Conservation (phyloP, 1,140 invertebrate species). For the Listronotus bonariensis region DNA sequence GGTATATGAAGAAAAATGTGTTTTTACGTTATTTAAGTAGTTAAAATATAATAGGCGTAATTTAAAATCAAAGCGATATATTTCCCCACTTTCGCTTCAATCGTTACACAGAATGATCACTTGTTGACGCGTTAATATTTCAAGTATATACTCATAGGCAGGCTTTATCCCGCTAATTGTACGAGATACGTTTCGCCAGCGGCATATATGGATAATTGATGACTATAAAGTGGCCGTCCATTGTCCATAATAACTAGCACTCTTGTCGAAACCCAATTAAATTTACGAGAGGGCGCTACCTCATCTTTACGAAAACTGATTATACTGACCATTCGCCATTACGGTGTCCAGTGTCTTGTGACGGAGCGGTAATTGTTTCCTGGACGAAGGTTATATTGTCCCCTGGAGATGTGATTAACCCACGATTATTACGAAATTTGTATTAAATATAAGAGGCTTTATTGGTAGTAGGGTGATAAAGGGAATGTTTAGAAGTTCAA, state of each 20-base stretch:
- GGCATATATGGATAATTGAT: conserved; percentile 35
- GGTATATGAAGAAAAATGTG: too few relatives aligned
- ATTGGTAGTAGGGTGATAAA: neutral
- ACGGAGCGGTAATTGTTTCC: conserved; percentile 40
- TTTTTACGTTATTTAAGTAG: too few relatives aligned
- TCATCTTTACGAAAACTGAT: conserved; percentile 36
- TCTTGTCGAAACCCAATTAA: conserved; percentile 35
- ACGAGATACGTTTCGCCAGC: conserved; percentile 34
- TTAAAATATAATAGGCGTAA: neutral
- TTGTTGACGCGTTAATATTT: conserved; percentile 39
- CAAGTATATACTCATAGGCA: conserved; percentile 23
- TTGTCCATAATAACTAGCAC: conserved; percentile 33
- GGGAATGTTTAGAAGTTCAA: too few relatives aligned
- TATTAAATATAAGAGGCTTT: conserved; percentile 9
- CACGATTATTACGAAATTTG: conserved; percentile 23
- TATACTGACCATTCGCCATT: conserved; percentile 36
- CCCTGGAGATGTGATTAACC: conserved; percentile 33
- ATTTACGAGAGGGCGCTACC: conserved; percentile 34
- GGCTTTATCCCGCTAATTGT: conserved; percentile 24
- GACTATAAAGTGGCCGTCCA: conserved; percentile 37
- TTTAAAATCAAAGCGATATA: conserved; percentile 3
- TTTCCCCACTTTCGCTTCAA: conserved; percentile 2
- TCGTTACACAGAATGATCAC: conserved; percentile 27
- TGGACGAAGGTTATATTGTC: conserved; percentile 37
- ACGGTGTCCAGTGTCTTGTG: conserved; percentile 39